A percentile compares a stretch with the other conserved stretches of the same genome.
phyloP scores from a whole-genome alignment of 2,113 vertebrate genomes.

The Megatriorchis doriae region DNA sequence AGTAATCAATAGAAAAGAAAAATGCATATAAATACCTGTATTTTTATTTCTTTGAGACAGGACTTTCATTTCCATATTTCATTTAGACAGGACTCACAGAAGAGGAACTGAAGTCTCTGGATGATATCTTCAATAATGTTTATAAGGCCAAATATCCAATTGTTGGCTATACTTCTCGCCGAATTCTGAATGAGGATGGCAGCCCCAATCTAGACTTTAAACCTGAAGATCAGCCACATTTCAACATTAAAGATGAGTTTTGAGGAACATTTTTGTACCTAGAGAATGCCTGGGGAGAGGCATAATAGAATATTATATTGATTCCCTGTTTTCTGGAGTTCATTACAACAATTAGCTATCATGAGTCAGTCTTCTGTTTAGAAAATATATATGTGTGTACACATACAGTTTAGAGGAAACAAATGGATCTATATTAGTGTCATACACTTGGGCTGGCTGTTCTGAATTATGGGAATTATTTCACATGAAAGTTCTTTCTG shows the following conservation, averaged over 20 bases:
- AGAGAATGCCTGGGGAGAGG: background rate
- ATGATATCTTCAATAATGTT: constrained; percentile 85
- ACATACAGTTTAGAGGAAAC: background rate
- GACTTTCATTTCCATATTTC: background rate
- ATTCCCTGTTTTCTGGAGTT: background rate
- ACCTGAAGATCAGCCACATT: constrained; percentile 91
- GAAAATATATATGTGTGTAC: background rate
- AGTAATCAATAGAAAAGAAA: background rate
- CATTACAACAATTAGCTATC: background rate
- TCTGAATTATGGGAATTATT: background rate
- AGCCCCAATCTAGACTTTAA: constrained; percentile 88
- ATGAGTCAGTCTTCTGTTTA: background rate
- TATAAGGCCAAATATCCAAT: constrained; percentile 96
- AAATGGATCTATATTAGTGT: background rate
- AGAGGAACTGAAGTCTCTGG: constrained; percentile 84
- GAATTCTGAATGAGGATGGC: constrained; percentile 87
- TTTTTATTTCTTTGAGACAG: background rate
- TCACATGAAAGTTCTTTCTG: background rate
- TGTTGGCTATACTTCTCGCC: constrained; percentile 88
- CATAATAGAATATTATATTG: background rate
- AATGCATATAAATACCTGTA: background rate
- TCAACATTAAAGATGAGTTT: constrained; percentile 90
- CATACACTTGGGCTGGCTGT: background rate
- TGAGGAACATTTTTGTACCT: constrained; percentile 52
- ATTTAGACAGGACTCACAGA: constrained; percentile 83